Percentiles rank a stretch among this genome's conserved stretches.
These are phyloP conservation scores for Rissa tridactyla DNA, from an alignment of 2,113 vertebrate genomes.

Conservation along the genomic window DNA sequence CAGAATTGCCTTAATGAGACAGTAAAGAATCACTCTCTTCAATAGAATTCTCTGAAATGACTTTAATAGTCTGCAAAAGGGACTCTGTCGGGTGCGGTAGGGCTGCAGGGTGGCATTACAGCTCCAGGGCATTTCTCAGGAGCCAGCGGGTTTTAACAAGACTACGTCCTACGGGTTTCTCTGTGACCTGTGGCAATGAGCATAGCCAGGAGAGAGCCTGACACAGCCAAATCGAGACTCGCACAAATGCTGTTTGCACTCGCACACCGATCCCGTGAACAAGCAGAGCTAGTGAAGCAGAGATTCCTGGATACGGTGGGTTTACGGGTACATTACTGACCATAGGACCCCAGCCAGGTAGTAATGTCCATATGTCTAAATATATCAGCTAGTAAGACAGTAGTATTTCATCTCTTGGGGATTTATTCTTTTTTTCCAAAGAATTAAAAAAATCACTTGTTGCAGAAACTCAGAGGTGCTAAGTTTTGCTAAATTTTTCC, in stretches of 20 bases:
- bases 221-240: neutral
- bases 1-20: neutral
- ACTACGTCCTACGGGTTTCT: accelerated
- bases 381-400: no score
- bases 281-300: neutral
- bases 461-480: neutral
- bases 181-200: neutral
- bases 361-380: accelerated
- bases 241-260: neutral
- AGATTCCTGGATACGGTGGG: accelerated
- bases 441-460: neutral
- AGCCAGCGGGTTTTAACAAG: neutral
- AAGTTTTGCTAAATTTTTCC: neutral
- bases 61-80: neutral
- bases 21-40: neutral
- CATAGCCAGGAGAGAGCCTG: neutral
- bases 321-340: neutral
- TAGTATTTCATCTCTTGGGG: accelerated
- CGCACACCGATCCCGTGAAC: neutral
- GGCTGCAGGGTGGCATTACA: neutral
- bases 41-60: accelerated
- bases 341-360: accelerated
- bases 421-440: neutral
- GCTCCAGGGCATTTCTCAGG: neutral
- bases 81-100: accelerated